A percentile compares a stretch with the other conserved stretches of the same genome.
These are phyloP conservation scores for Etheostoma cragini DNA, from an alignment of 2,113 vertebrate genomes.

Conservation along the genomic window DNA sequence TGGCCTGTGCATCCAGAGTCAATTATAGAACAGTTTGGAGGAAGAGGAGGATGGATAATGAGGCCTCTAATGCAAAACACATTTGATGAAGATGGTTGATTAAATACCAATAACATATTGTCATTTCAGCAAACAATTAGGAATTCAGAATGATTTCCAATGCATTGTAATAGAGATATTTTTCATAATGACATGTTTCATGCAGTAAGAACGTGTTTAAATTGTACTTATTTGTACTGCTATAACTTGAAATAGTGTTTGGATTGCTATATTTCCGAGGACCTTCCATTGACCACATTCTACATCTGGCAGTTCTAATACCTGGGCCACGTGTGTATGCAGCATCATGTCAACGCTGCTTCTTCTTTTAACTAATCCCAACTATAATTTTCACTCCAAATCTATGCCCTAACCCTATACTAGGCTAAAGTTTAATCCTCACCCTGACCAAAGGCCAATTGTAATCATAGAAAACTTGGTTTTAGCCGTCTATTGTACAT, in stretches of 20 bases:
- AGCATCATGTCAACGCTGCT: background rate
- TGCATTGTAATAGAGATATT: background rate
- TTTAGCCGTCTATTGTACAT: too few species aligned
- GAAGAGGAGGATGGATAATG: conserved; percentile 27
- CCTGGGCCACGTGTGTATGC: background rate
- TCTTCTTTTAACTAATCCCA: background rate
- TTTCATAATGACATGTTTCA: background rate
- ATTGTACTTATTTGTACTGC: background rate
- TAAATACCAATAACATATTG: background rate
- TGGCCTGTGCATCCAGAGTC: conserved; percentile 39
- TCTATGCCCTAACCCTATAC: background rate
- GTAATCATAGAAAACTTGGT: background rate
- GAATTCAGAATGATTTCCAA: background rate
- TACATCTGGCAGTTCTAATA: background rate
- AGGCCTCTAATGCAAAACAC: conserved; percentile 30
- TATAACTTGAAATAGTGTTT: background rate
- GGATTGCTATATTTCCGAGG: background rate
- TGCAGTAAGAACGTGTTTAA: background rate
- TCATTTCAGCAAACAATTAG: background rate
- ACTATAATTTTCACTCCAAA: background rate
- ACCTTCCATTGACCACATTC: background rate
- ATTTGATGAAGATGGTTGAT: conserved; percentile 18
- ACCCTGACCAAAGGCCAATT: background rate
- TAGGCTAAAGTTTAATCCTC: background rate
- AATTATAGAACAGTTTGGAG: conserved; percentile 54